These are phyloP conservation scores for Poeciliopsis paucimaculata DNA, from an alignment of 2,797 vertebrate genomes.

Conservation along the genomic window DNA sequence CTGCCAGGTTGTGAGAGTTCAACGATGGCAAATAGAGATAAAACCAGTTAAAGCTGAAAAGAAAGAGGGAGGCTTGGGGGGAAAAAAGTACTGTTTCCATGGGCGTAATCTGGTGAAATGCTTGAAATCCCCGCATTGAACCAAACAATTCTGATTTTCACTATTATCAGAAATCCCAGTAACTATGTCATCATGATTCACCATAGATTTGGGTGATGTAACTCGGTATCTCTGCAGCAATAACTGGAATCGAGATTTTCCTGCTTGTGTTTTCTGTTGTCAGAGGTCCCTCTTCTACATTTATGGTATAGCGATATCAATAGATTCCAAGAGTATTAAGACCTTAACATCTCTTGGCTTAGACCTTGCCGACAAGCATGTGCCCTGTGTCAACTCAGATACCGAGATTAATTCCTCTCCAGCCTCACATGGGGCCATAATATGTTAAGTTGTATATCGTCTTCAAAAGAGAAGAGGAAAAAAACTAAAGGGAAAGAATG, in stretches of 20 bases:
- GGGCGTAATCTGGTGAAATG: background rate
- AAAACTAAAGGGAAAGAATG: background rate
- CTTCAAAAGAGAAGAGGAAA: background rate
- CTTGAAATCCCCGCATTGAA: background rate
- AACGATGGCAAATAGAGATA: background rate
- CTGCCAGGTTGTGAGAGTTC: background rate
- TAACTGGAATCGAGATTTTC: constrained; percentile 31
- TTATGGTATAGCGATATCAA: constrained; percentile 54
- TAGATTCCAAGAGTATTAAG: constrained; percentile 37
- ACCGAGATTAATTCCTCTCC: background rate
- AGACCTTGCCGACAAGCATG: background rate
- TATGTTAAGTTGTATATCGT: background rate
- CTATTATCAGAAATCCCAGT: constrained; percentile 11
- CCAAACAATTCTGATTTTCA: background rate
- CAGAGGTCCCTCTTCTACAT: constrained; percentile 15
- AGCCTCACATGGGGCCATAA: background rate
- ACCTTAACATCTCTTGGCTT: too few relatives aligned
- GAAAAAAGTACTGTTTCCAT: background rate
- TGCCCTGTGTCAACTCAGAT: background rate
- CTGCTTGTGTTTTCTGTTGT: constrained; percentile 42
- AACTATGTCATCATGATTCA: constrained; percentile 47
- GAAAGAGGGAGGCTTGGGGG: background rate
- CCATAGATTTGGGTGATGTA: background rate
- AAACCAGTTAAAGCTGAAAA: constrained; percentile 5
- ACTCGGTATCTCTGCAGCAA: background rate